These are phyloP conservation scores for Daphoenositta chrysoptera DNA, from an alignment of 2,113 vertebrate genomes.

Conservation along the genomic window DNA sequence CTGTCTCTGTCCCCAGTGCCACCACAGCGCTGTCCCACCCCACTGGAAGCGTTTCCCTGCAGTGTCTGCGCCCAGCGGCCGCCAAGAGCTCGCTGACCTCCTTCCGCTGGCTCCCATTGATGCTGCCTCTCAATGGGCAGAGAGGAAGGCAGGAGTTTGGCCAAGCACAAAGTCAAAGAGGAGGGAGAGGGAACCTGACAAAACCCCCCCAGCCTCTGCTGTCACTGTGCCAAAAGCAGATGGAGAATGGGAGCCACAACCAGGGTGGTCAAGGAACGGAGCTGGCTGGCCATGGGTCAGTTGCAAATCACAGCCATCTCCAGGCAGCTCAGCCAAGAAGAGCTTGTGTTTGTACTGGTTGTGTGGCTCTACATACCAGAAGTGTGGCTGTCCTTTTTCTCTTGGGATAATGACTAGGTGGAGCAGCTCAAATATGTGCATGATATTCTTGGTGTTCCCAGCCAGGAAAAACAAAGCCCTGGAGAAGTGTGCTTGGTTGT, in stretches of 20 bases:
- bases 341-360: conserved; percentile 10
- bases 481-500: neutral
- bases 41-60: neutral
- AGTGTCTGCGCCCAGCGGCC: neutral
- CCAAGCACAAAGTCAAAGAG: neutral
- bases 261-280: conserved; percentile 15
- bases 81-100: conserved; percentile 14
- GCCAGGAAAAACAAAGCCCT: conserved; percentile 27
- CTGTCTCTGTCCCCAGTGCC: neutral
- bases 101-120: neutral
- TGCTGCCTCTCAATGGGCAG: neutral
- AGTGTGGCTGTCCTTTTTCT: conserved; percentile 40
- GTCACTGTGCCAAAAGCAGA: neutral
- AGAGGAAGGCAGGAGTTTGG: conserved; percentile 32
- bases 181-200: neutral
- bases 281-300: neutral
- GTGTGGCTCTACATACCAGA: conserved; percentile 2
- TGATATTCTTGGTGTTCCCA: conserved; percentile 7
- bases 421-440: neutral
- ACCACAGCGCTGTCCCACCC: accelerated
- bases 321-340: neutral
- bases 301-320: neutral
- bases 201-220: neutral
- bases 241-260: neutral
- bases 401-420: conserved; percentile 39